Base-by-base conservation (phyloP, 2,888 invertebrate genomes). In the Ormyrus thymus region DNA sequence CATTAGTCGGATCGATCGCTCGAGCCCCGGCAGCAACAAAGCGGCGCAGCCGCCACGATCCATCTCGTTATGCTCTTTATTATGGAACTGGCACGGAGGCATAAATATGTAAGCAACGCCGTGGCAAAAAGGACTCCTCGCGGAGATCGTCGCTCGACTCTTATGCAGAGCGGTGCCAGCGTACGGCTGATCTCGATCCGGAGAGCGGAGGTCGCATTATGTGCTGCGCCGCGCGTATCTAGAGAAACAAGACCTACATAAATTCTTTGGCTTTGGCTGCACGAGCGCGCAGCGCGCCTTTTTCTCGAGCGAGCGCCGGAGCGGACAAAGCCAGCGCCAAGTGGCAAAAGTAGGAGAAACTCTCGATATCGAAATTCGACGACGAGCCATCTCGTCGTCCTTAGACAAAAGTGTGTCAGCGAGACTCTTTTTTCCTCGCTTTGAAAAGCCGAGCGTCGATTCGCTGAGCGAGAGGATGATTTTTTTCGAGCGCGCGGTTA, bases 61-160 rank as follows among this genome's bases (percentile, higher is more conserved):
- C 9, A 15, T 15, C 56, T 65, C 59, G 72, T 69, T 74, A 66
- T 75, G 50, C 29, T 65, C 43, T 76, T 78, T 62, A 74, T 81
- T 78, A 81, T 81, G 81, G 78, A 81, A 81, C 56, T 78, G 55
- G 78, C 78, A 73, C 81, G 78, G 62, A 56, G 15, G 78, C 75
- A 77, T 75, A 80, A 78, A 79, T 72, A 72, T 62, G 59, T 53
- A 56, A 8, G 56, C 15, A 45, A 61, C 29, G 48, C 15, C 11
- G 43, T 13, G 65, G 51, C 15, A 11, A 66, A 29, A 72, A 68
- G 73, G 78, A 78, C 61, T 77, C 62, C n/a, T 15, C 53, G 10
- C 6, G 29, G 70, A 71, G 79, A 71, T 79, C 75, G 65, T 71
- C 75, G 79, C 48, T 29, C 13, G 10, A 55, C 13, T 9, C n/a